Percentiles rank a stretch among this genome's conserved stretches.
phyloP scores from a whole-genome alignment of 2,797 vertebrate species.

The Pyrocephalus nanus region DNA sequence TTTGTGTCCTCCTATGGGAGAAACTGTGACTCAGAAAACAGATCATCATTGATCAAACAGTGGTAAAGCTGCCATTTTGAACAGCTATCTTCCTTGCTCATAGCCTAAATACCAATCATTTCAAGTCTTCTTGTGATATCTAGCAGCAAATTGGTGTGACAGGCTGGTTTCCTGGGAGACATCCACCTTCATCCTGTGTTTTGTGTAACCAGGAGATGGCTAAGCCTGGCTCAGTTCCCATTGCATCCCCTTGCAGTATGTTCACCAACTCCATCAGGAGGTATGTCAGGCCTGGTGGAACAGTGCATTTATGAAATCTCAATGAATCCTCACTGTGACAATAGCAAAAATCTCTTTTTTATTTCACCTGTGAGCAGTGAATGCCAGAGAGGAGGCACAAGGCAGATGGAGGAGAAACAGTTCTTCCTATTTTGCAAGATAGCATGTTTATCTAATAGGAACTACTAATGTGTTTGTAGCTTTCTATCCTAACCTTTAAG shows the following conservation, averaged over 20 bases:
- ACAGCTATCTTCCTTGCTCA: not conserved
- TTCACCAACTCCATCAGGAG: not conserved
- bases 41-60: not conserved
- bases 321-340: rapidly evolving
- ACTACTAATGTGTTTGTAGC: not conserved
- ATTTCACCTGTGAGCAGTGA: not conserved
- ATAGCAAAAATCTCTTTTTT: not conserved
- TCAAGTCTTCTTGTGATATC: not conserved
- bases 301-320: not conserved
- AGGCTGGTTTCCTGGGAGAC: not conserved
- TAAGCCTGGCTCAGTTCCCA: not conserved
- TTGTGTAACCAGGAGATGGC: not conserved
- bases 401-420: not conserved
- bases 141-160: not conserved
- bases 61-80: not conserved
- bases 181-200: not conserved
- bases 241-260: not conserved
- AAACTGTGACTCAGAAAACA: not conserved
- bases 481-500: not conserved
- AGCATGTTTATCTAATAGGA: not conserved
- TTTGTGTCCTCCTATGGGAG: not conserved
- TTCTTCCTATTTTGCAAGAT: not conserved
- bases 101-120: not conserved
- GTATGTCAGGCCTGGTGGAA: not conserved
- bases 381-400: not conserved